These are phyloP conservation scores for Sciurus vulgaris DNA, from an alignment of 2,797 vertebrate genomes.

Conservation along the genomic window DNA sequence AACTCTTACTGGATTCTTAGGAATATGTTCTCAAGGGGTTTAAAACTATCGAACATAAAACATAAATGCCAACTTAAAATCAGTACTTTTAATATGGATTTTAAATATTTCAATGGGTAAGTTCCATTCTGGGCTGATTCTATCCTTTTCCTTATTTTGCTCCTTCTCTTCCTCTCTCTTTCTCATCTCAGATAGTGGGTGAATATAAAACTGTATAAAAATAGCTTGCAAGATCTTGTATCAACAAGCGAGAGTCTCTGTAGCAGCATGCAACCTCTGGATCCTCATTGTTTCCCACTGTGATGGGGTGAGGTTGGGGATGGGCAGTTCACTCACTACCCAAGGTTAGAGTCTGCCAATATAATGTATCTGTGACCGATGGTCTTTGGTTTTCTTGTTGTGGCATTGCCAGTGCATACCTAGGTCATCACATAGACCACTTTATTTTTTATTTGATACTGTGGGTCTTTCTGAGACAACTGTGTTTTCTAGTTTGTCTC, in stretches of 20 bases:
- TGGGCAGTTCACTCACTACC: not conserved
- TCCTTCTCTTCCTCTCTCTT: not conserved
- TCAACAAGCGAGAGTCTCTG: not conserved
- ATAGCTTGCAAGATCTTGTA: not conserved
- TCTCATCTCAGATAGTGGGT: too few relatives aligned
- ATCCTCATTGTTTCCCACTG: not conserved
- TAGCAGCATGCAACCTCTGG: not conserved
- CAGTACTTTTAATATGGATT: not conserved
- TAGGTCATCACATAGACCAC: not conserved
- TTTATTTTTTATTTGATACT: not conserved
- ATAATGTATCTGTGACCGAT: not conserved
- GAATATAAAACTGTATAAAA: not conserved
- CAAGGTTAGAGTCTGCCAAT: not conserved
- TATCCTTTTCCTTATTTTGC: not conserved
- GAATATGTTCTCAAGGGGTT: not conserved
- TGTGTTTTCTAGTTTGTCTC: not conserved
- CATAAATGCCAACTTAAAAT: not conserved
- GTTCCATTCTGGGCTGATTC: not conserved
- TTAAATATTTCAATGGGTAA: not conserved
- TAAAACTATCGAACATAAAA: not conserved
- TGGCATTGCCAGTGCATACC: not conserved
- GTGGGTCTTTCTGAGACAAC: not conserved
- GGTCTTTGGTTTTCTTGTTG: not conserved
- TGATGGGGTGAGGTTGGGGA: accelerated
- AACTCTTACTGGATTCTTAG: not conserved